Evolutionary conservation across 2,113 vertebrate genomes (phyloP).

Genomic region (Semnopithecus entellus): DNA sequence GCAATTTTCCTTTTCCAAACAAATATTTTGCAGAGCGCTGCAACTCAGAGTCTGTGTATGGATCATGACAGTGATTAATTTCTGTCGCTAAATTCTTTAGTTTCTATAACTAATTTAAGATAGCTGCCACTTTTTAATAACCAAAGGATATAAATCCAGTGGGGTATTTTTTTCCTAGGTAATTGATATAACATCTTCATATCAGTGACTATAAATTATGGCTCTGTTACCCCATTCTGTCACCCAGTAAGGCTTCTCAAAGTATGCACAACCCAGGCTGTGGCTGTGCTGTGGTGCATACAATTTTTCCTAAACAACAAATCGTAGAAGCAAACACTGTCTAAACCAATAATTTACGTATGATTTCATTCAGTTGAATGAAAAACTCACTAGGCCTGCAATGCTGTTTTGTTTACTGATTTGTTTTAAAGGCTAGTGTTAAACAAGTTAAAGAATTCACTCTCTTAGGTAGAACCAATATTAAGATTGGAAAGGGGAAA

Average conservation of each 20-base stretch:
- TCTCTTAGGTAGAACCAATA: not conserved
- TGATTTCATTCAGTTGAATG: conserved; percentile 36
- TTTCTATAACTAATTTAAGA: conserved; percentile 85
- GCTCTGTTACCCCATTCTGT: conserved; percentile 75
- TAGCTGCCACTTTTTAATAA: conserved; percentile 84
- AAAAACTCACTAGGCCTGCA: conserved; percentile 26
- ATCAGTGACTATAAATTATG: conserved; percentile 83
- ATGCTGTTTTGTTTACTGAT: not conserved
- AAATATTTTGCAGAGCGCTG: conserved; percentile 79
- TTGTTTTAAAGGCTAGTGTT: not conserved
- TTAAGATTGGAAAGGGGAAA: not conserved
- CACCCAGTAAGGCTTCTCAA: conserved; percentile 61
- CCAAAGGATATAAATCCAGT: conserved; percentile 79
- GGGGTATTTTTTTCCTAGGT: conserved; percentile 79
- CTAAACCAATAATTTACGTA: conserved; percentile 45
- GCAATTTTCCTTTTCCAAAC: conserved; percentile 83
- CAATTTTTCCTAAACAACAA: conserved; percentile 63
- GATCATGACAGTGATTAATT: conserved; percentile 86
- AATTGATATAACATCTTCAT: conserved; percentile 85
- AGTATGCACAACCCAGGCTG: conserved; percentile 29
- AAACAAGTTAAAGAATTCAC: not conserved
- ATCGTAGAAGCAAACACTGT: conserved; percentile 51
- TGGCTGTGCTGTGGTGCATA: conserved; percentile 53
- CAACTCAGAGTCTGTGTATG: conserved; percentile 65
- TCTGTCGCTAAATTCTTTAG: conserved; percentile 81